Conservation (phyloP, 2,888 invertebrate genomes). For the Acleris literana region DNA sequence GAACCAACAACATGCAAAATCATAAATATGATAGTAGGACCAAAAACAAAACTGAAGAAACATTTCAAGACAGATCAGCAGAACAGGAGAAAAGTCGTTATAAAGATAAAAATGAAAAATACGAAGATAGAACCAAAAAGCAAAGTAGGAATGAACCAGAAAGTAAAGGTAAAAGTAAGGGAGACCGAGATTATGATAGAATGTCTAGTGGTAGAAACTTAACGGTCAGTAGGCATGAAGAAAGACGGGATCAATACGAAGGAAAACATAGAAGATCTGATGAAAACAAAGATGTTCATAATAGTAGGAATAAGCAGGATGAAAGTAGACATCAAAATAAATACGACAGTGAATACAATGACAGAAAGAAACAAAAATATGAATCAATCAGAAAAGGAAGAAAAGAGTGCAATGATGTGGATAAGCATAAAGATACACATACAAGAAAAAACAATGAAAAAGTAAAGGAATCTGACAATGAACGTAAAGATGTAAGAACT, state of each 20-base stretch:
- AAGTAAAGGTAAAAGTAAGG: conserved; percentile 24
- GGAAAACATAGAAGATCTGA: conserved; percentile 36
- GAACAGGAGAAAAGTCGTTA: conserved; percentile 35
- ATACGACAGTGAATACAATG: conserved; percentile 36
- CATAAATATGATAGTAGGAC: not conserved
- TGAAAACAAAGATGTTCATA: conserved; percentile 37
- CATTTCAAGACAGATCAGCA: conserved; percentile 25
- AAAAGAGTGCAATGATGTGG: not conserved
- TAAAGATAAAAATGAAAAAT: conserved; percentile 22
- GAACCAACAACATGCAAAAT: conserved; percentile 15
- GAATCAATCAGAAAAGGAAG: conserved; percentile 20
- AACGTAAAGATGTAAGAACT: conserved; percentile 40
- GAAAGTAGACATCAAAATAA: conserved; percentile 26
- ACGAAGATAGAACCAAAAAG: conserved; percentile 33
- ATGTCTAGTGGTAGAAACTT: conserved; percentile 27
- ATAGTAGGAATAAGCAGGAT: conserved; percentile 24
- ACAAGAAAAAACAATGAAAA: conserved; percentile 36
- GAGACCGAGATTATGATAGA: not conserved
- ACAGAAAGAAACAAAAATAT: conserved; percentile 31
- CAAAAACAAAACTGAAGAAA: not conserved
- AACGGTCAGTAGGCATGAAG: conserved; percentile 37
- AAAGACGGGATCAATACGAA: conserved; percentile 24
- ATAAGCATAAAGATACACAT: conserved; percentile 21
- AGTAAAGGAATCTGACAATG: conserved; percentile 31
- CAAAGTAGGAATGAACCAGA: conserved; percentile 29